Base-by-base conservation (phyloP, 1,140 invertebrate genomes). In the Harpegnathos saltator region DNA sequence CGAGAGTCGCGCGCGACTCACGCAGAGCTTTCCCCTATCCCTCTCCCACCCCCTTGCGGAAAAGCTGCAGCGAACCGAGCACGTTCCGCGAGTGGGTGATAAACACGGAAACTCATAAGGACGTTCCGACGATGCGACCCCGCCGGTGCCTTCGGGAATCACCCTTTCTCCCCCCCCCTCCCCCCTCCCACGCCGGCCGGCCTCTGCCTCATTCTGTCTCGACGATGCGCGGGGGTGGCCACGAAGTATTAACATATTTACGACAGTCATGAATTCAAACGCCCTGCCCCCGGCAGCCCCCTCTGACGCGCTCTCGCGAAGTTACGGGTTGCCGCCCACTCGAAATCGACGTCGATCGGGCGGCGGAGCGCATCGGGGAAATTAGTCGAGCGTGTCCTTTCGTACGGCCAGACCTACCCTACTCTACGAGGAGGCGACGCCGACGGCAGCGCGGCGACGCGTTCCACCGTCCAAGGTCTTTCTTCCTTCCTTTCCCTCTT, bases 201-300 rank as follows among this genome's bases (percentile, higher is more conserved):
- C n/a, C n/a, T n/a, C n/a, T n/a, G n/a, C n/a, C n/a, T n/a, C n/a
- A n/a, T n/a, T n/a, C n/a, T n/a, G n/a, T 44, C 83, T 78, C 66
- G 74, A 88, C 48, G 62, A 71, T n/a, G n/a, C n/a, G n/a, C 73
- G 68, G 54, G 54, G 83, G 65, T 88, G 78, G 83, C 82, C 72
- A 85, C 73, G 68, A 44, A 85, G 84, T 80, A 89, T 89, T 89
- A 88, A 88, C 87, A 89, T 89, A 89, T 89, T 89, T 89, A 89
- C 86, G 87, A 89, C 59, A 69, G 63, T 66, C 83, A 88, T 89
- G 86, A 85, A 89, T 88, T 85, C 86, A 33, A 83, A 75, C 83
- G 66, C 58, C 24, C 38, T 1, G 29, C 12, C n/a, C 29, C 26
- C n/a, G 5, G n/a, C 12, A 14, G 29, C 33, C 52, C 26, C n/a